Percentiles rank a stretch among this genome's conserved stretches.
Evolutionary conservation across 2,888 invertebrate species (phyloP).

Genomic region (Palloptera scutellata): DNA sequence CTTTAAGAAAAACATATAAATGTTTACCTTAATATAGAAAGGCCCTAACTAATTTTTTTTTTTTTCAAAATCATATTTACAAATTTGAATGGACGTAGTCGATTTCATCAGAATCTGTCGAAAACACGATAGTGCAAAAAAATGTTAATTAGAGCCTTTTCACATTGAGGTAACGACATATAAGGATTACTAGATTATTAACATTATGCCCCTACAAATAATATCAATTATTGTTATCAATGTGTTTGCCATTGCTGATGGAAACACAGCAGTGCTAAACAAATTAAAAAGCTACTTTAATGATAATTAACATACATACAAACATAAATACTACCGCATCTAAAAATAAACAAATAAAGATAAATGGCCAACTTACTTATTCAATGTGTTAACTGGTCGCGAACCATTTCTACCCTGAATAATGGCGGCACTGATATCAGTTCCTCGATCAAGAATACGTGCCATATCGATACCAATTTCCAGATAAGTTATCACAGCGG

Average conservation of each 20-base stretch:
- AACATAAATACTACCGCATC: background rate
- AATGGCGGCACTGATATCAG: conserved; percentile 74
- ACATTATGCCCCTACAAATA: too few species aligned
- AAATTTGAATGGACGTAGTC: too few species aligned
- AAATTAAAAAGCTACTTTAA: background rate
- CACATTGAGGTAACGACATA: too few species aligned
- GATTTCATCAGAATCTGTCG: too few species aligned
- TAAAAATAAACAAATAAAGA: conserved; percentile 33
- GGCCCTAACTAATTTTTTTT: too few species aligned
- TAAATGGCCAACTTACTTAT: conserved; percentile 69
- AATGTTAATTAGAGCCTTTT: too few species aligned
- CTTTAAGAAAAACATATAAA: too few species aligned
- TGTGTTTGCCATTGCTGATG: background rate
- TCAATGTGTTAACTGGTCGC: conserved; percentile 73
- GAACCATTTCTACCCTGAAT: conserved; percentile 71
- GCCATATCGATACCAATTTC: conserved; percentile 80
- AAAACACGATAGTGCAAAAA: too few species aligned
- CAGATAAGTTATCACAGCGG: conserved; percentile 82
- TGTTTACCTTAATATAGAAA: too few species aligned
- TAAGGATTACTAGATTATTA: too few species aligned
- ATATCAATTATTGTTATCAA: too few species aligned
- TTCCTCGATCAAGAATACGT: conserved; percentile 73
- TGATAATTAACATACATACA: background rate
- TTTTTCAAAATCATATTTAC: too few species aligned
- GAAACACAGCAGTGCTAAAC: background rate